Conservation (phyloP, 2,888 invertebrate genomes). For the Thumatha senex region DNA sequence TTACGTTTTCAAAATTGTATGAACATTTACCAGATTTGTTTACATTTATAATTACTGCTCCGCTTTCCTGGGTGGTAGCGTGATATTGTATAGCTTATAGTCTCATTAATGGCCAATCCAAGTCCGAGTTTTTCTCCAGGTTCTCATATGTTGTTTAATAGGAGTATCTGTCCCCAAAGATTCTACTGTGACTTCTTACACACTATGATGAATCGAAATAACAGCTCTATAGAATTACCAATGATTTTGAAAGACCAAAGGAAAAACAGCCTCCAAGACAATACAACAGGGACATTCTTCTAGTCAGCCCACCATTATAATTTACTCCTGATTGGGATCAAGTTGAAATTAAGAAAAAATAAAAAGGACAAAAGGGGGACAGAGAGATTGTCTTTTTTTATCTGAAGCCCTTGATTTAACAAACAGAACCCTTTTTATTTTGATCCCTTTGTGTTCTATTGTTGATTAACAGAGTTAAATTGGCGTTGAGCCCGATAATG, state of each 20-base stretch:
- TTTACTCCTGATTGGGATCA: constrained; percentile 82
- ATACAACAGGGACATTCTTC: constrained; percentile 74
- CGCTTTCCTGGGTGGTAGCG: too few relatives aligned
- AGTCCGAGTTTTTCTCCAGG: too few relatives aligned
- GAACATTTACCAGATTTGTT: too few relatives aligned
- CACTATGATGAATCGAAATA: not conserved
- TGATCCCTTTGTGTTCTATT: constrained; percentile 50
- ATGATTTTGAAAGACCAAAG: constrained; percentile 57
- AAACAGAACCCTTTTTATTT: constrained; percentile 62
- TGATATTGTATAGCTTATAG: too few relatives aligned
- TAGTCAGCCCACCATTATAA: constrained; percentile 81
- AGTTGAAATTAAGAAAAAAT: constrained; percentile 82
- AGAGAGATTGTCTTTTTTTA: constrained; percentile 70
- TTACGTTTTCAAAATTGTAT: too few relatives aligned
- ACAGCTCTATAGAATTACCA: constrained; percentile 61
- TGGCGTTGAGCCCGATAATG: constrained; percentile 42
- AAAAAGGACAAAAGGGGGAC: constrained; percentile 65
- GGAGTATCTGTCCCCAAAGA: too few relatives aligned
- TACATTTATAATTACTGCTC: too few relatives aligned
- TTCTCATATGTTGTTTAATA: too few relatives aligned
- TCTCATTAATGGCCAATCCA: too few relatives aligned
- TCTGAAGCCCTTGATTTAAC: constrained; percentile 75
- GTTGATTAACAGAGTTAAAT: constrained; percentile 58
- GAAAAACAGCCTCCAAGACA: constrained; percentile 66
- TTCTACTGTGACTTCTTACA: too few relatives aligned